These are phyloP conservation scores for Apistogramma diplotaenia DNA, from an alignment of 2,113 vertebrate genomes.

Conservation along the genomic window DNA sequence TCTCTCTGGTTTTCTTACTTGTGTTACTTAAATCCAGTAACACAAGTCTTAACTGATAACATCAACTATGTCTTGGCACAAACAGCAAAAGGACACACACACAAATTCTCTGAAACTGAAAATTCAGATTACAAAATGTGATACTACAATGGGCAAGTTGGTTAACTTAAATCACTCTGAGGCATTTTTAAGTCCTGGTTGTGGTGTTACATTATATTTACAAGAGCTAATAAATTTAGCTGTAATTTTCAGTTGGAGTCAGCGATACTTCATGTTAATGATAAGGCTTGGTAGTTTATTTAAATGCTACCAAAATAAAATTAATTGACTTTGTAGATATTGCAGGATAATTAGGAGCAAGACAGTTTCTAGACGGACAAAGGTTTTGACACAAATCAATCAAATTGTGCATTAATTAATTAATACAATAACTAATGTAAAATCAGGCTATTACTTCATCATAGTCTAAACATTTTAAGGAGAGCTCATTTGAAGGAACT, in stretches of 20 bases:
- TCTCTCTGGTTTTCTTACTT: neutral
- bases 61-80: conserved; percentile 29
- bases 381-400: neutral
- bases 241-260: neutral
- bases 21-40: conserved; percentile 49
- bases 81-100: conserved; percentile 32
- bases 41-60: conserved; percentile 19
- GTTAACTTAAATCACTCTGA: conserved; percentile 27
- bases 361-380: neutral
- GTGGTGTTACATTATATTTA: too few relatives aligned
- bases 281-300: neutral
- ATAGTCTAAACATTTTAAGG: too few relatives aligned
- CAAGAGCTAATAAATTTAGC: neutral
- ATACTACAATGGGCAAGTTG: neutral
- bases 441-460: neutral
- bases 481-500: neutral
- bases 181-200: neutral
- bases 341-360: neutral
- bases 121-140: conserved; percentile 38
- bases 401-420: neutral
- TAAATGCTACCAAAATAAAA: neutral
- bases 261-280: neutral
- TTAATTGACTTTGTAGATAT: neutral
- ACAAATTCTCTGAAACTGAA: conserved; percentile 50
- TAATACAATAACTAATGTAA: neutral